Conservation (phyloP, 2,797 vertebrate species). For the Sylvia borin region DNA sequence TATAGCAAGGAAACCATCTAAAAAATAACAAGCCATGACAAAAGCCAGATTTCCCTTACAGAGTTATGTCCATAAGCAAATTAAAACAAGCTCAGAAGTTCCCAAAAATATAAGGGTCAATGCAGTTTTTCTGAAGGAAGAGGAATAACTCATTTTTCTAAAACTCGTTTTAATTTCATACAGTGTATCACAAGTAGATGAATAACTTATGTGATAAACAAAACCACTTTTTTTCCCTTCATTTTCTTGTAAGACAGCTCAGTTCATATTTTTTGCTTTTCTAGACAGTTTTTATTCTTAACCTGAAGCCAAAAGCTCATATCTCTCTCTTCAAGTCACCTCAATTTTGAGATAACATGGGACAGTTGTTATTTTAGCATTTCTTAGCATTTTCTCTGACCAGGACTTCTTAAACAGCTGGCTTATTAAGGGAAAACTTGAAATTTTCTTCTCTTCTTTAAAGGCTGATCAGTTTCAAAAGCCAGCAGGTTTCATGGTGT, state of each 20-base stretch:
- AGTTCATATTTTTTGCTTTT: background rate
- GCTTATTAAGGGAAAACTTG: background rate
- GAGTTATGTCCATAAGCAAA: background rate
- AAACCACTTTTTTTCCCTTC: background rate
- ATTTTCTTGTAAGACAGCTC: background rate
- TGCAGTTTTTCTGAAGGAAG: background rate
- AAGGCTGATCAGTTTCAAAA: background rate
- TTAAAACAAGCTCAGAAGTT: background rate
- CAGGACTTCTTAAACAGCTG: background rate
- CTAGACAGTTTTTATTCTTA: background rate
- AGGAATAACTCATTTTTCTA: background rate
- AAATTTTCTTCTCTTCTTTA: background rate
- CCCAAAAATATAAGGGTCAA: background rate
- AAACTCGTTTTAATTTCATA: background rate
- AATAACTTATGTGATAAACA: background rate
- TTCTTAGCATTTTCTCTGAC: background rate
- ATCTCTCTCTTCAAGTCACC: background rate
- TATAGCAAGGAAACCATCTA: background rate
- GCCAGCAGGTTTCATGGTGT: background rate
- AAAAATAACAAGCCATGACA: background rate
- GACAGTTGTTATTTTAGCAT: background rate
- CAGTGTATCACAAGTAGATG: background rate
- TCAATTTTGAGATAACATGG: background rate
- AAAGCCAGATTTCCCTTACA: background rate
- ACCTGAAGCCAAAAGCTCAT: background rate